phyloP scores from a whole-genome alignment of 2,888 invertebrate genomes.

The Diaperis boleti region DNA sequence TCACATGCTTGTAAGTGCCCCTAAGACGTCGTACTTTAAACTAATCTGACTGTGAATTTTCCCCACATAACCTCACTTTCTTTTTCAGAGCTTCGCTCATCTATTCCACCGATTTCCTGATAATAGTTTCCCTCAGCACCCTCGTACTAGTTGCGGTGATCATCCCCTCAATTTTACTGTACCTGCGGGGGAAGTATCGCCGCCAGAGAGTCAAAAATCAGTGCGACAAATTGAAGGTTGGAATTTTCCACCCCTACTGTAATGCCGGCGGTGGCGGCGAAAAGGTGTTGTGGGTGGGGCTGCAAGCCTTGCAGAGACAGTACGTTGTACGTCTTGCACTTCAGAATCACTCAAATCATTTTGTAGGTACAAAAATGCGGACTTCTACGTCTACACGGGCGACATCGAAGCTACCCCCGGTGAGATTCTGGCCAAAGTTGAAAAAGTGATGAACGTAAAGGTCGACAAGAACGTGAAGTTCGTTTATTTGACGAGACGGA shows the following conservation, averaged over 20 bases:
- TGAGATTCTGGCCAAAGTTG: constrained; percentile 83
- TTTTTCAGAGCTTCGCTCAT: constrained; percentile 36
- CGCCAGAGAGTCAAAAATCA: constrained; percentile 56
- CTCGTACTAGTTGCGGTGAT: constrained; percentile 42
- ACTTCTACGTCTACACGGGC: constrained; percentile 92
- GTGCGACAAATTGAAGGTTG: constrained; percentile 72
- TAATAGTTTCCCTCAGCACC: constrained; percentile 22
- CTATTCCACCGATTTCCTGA: constrained; percentile 40
- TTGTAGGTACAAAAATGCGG: constrained; percentile 77
- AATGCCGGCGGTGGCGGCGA: constrained; percentile 99
- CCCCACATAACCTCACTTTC: constrained; percentile 37
- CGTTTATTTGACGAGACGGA: constrained; percentile 79
- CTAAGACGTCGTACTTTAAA: no score
- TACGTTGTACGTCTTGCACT: no score
- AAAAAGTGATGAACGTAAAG: constrained; percentile 80
- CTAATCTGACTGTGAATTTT: no score
- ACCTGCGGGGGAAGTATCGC: constrained; percentile 57
- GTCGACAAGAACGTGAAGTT: constrained; percentile 79
- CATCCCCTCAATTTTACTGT: constrained; percentile 57
- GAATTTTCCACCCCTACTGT: constrained; percentile 98
- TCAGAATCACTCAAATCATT: neutral
- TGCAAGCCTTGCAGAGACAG: constrained; percentile 83
- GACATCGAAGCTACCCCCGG: constrained; percentile 83
- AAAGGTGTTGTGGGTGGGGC: constrained; percentile 94
- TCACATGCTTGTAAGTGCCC: constrained; percentile 37